Conservation (phyloP, 2,797 vertebrate genomes). For the Adelosebastes latens region DNA sequence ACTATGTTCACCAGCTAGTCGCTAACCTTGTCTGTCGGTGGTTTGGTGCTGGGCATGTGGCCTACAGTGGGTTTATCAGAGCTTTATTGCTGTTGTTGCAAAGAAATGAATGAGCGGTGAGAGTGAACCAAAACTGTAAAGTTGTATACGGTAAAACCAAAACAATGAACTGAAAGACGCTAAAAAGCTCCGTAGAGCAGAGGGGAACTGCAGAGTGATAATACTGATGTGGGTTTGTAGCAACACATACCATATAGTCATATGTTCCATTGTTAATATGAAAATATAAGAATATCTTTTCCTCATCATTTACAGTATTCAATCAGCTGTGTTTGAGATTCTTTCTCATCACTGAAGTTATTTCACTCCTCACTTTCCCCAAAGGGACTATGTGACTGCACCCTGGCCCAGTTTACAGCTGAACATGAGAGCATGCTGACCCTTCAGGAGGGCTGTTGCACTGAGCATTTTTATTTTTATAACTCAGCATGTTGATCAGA, state of each 20-base stretch:
- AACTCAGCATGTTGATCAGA: conserved; percentile 40
- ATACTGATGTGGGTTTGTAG: too few species aligned
- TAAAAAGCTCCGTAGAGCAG: neutral
- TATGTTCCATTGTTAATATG: too few species aligned
- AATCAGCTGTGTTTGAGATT: neutral
- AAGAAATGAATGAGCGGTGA: neutral
- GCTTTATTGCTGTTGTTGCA: neutral
- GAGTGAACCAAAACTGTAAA: neutral
- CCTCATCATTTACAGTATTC: neutral
- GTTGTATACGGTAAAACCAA: neutral
- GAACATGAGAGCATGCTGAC: neutral
- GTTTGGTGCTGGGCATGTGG: neutral
- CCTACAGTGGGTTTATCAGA: neutral
- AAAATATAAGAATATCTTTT: neutral
- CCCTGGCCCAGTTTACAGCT: neutral
- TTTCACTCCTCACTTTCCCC: neutral
- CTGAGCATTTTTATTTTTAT: conserved; percentile 19
- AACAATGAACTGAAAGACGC: neutral
- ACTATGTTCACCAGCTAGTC: neutral
- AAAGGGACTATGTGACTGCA: neutral
- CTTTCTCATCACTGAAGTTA: neutral
- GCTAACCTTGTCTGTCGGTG: neutral
- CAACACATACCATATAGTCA: too few species aligned
- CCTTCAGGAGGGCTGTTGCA: neutral
- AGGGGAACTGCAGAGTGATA: neutral